Evolutionary conservation across 2,797 vertebrate genomes (phyloP).

Genomic region (Limosa lapponica): DNA sequence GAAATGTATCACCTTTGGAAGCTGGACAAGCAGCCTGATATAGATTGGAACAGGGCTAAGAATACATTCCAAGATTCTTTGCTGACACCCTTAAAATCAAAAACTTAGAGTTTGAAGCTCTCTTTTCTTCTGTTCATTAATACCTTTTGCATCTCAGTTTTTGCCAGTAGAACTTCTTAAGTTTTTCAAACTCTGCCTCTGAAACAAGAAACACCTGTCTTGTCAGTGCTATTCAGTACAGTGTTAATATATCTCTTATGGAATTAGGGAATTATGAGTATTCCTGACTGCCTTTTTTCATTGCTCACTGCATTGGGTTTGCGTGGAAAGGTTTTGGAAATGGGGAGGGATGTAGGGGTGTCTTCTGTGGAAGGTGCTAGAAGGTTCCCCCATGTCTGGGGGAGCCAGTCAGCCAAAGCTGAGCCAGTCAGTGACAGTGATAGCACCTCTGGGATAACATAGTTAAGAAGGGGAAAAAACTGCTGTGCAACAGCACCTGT

Average conservation of each 20-base stretch:
- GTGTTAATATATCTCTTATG: background rate
- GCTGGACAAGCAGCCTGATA: background rate
- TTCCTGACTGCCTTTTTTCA: background rate
- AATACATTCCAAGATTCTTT: background rate
- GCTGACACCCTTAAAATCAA: background rate
- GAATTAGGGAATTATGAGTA: background rate
- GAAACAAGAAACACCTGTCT: background rate
- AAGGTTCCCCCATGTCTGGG: background rate
- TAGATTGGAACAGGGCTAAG: background rate
- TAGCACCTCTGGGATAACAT: background rate
- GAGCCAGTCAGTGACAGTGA: background rate
- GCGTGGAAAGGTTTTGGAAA: background rate
- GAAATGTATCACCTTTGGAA: background rate
- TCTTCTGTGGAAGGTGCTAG: background rate
- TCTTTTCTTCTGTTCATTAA: background rate
- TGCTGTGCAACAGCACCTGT: fast-evolving
- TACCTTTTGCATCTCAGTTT: background rate
- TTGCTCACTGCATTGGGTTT: background rate
- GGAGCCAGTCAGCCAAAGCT: background rate
- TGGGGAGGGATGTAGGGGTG: background rate
- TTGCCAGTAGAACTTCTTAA: background rate
- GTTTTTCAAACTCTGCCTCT: background rate
- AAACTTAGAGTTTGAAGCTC: background rate
- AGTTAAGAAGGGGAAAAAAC: background rate
- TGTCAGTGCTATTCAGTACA: background rate